These are phyloP conservation scores for Hirundo rustica DNA, from an alignment of 2,797 vertebrate species.

Conservation along the genomic window DNA sequence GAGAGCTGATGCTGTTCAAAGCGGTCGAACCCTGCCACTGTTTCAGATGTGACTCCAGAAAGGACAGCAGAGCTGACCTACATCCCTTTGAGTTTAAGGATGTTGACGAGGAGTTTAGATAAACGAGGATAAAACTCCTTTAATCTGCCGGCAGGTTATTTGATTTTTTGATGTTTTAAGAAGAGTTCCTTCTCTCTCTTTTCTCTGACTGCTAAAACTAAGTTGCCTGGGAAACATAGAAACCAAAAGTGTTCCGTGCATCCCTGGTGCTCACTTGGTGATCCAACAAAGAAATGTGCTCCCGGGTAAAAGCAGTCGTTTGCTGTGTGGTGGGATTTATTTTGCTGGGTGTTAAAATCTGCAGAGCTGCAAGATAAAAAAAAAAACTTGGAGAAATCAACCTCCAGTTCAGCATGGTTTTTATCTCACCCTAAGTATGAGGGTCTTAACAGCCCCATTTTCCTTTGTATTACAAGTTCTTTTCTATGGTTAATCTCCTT, in stretches of 20 bases:
- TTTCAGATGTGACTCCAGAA: not conserved
- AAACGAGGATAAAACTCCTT: not conserved
- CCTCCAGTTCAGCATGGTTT: not conserved
- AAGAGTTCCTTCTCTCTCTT: not conserved
- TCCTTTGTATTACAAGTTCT: not conserved
- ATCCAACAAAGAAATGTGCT: not conserved
- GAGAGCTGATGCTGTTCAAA: not conserved
- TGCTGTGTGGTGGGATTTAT: not conserved
- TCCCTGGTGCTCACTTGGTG: not conserved
- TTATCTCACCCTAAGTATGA: not conserved
- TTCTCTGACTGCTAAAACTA: not conserved
- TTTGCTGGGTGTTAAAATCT: not conserved
- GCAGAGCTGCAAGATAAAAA: not conserved
- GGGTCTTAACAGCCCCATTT: not conserved
- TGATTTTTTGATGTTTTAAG: not conserved
- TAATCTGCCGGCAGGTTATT: not conserved
- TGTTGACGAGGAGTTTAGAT: not conserved
- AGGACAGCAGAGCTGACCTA: not conserved
- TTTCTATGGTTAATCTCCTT: not conserved
- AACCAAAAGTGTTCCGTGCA: not conserved
- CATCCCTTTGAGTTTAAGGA: not conserved
- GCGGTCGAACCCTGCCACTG: not conserved
- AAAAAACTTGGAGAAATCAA: not conserved
- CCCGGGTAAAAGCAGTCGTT: not conserved
- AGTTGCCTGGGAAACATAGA: constrained; percentile 5